phyloP scores from a whole-genome alignment of 2,797 vertebrate genomes.

The Chaetophractus vellerosus region DNA sequence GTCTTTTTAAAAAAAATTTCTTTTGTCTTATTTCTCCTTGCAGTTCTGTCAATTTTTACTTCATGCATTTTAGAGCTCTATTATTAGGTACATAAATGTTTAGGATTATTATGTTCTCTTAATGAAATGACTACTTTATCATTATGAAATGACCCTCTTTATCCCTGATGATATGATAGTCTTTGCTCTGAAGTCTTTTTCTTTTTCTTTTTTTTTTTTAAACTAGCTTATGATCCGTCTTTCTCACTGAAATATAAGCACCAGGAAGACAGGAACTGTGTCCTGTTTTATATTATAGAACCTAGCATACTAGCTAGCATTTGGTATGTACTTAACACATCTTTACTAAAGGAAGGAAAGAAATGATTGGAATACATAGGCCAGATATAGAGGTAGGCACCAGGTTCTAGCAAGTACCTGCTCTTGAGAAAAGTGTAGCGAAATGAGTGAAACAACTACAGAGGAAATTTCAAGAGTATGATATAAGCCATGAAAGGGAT shows the following conservation, averaged over 20 bases:
- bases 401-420: not conserved
- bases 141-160: slow-evolving; percentile 10
- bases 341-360: slow-evolving; percentile 24
- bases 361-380: not conserved
- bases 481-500: not conserved
- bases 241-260: slow-evolving; percentile 55
- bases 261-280: not conserved
- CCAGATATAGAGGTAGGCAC: not conserved
- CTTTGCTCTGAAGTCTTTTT: slow-evolving; percentile 44
- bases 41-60: slow-evolving; percentile 12
- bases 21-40: slow-evolving; percentile 25
- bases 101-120: not conserved
- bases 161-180: slow-evolving; percentile 14
- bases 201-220: slow-evolving; percentile 48
- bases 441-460: slow-evolving; percentile 21
- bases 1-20: too few species aligned
- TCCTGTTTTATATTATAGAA: not conserved
- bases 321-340: slow-evolving; percentile 52
- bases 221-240: slow-evolving; percentile 14
- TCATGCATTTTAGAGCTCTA: slow-evolving; percentile 26
- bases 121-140: not conserved
- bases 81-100: not conserved
- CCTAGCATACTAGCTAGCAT: not conserved
- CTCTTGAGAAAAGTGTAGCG: not conserved
- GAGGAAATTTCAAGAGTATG: slow-evolving; percentile 42